Evolutionary conservation across 2,888 invertebrate genomes (phyloP).

Genomic region (Tridacna gigas): DNA sequence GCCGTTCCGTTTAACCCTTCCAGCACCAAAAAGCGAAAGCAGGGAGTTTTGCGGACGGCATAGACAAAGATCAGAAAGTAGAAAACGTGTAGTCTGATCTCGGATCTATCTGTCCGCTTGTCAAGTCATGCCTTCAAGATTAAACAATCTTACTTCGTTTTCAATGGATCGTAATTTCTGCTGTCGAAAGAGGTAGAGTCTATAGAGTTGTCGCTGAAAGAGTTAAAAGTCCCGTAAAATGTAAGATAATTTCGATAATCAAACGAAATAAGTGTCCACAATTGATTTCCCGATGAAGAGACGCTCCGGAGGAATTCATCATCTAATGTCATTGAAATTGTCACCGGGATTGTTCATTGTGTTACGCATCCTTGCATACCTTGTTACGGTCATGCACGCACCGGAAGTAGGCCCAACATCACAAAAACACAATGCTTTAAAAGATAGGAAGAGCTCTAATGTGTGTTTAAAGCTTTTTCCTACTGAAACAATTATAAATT

Average conservation of each 20-base stretch:
- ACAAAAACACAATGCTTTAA: conserved; percentile 13
- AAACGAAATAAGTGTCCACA: conserved; percentile 7
- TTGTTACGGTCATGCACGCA: conserved; percentile 36
- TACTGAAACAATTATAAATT: conserved; percentile 9
- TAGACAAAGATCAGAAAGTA: no score
- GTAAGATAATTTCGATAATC: conserved; percentile 16
- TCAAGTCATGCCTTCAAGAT: no score
- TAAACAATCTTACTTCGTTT: no score
- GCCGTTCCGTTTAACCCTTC: neutral
- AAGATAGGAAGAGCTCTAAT: conserved; percentile 5
- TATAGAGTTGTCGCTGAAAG: no score
- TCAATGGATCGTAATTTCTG: no score
- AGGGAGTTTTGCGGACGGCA: no score
- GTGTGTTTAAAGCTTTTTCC: conserved; percentile 12
- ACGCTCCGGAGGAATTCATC: conserved; percentile 13
- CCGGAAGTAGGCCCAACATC: conserved; percentile 34
- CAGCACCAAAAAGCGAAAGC: no score
- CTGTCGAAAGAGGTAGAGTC: no score
- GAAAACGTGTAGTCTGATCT: no score
- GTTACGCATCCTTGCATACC: conserved; percentile 30
- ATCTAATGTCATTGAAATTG: conserved; percentile 27
- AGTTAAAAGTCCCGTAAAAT: conserved; percentile 6
- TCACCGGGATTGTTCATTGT: conserved; percentile 12
- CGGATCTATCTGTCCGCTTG: no score
- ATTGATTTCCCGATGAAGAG: conserved; percentile 7